Evolutionary conservation across 53 echinoderm and acorn worm species (phyloP), one percentile per base, ranked within the genome.

Genomic region (Holothuria scabra): DNA sequence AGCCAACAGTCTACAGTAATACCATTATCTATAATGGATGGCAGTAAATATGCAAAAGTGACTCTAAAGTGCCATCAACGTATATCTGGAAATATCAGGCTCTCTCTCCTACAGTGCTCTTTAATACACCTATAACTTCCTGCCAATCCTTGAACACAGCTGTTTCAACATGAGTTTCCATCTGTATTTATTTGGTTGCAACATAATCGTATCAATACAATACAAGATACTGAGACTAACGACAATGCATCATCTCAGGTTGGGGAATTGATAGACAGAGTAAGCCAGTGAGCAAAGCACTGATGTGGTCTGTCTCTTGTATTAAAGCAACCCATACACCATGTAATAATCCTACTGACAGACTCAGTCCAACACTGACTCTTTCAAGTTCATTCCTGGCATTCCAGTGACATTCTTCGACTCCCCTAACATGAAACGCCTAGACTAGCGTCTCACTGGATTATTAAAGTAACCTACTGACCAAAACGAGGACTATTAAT

Each of bases 321-420:
- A 52, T 69, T 13, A 69, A 69, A 41, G 14, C 7, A 69, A 28
- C 4, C 21, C 29, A n/a, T 23, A 34, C 11, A 23, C 35, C 37
- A 37, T 8, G 38, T 34, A 21, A 69, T 34, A n/a, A 30, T 18
- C 35, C 34, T 69, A 32, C 69, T 69, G 69, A 69, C 38, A 5
- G 69, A 32, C 12, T 34, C 69, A 69, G 69, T 41, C 69, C n/a
- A 69, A 37, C 69, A 18, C 35, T 41, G 19, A 5, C 13, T 18
- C 22, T 22, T 34, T 12, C 31, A 69, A 18, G 32, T 69, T 69
- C 69, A 69, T 69, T 69, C 69, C 38, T 69, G 18, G 41, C 29
- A 69, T 69, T 69, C 69, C 69, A 33, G 69, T 34, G 69, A 69
- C 69, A 69, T 69, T 69, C 69, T 69, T 69, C 21, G 31, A 34